Evolutionary conservation across 1,140 invertebrate species (phyloP), one percentile per base, ranked within the genome.

Genomic region (Drosophila gunungcola): DNA sequence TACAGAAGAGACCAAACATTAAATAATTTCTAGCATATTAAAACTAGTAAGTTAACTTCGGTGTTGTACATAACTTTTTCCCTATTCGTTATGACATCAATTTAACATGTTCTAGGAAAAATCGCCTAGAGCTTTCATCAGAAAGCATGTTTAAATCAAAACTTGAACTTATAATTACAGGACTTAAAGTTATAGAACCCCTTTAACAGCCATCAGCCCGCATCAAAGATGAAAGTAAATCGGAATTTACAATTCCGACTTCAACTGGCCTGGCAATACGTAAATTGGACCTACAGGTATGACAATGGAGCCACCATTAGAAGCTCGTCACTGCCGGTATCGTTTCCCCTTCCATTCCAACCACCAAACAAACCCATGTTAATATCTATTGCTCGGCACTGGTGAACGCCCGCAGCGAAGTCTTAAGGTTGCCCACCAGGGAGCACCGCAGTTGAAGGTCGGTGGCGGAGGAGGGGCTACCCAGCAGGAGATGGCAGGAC

Each of bases 281-380:
- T 52, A 63, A 86, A 81, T 70, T 81, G 80, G 51, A 58, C 62
- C 34, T 55, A 53, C 69, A 88, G 74, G 69, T 86, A 78, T 81
- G 74, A 81, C 78, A 78, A 86, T 74, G 67, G 52, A 34, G 29
- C 12, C 72, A 39, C 53, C 79, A 69, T 69, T 61, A 58, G 54
- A 73, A 70, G 41, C 41, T 48, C 55, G 43, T 49, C 51, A 56
- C 32, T 36, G 55, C 10, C 10, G 32, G 27, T 52, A 38, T 42
- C 25, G 16, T 2, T 12, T 36, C 12, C 4, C 13, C 45, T 27
- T 4, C 41, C 34, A 5, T 9, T 16, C 11, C 51, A 4, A 21
- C 21, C 57, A 6, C 21, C 45, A 25, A 46, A n/a, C 32, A 27
- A 5, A 39, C 55, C 42, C 43, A 62, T 63, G 63, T 27, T 63